A percentile compares a stretch with the other conserved stretches of the same genome.
These are phyloP conservation scores for Brachyptera putata DNA, from an alignment of 2,888 invertebrate species.

Conservation along the genomic window DNA sequence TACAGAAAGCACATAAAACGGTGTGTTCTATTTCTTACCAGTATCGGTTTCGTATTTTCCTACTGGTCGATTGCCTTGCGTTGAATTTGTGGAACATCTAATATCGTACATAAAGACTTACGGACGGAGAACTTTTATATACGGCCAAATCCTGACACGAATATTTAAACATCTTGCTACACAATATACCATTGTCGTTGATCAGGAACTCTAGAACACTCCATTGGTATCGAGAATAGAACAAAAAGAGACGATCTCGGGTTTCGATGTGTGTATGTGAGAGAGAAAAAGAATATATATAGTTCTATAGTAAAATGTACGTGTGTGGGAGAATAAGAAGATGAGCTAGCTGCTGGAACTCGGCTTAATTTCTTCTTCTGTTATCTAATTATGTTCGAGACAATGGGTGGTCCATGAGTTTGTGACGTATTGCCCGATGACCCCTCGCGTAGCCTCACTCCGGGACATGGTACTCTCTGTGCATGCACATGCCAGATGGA, in stretches of 20 bases:
- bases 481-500: not conserved
- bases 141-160: not conserved
- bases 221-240: too few species aligned
- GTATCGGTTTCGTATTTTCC: too few species aligned
- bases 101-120: not conserved
- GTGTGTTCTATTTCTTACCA: too few species aligned
- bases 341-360: not conserved
- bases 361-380: slow-evolving; percentile 17
- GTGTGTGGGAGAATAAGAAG: slow-evolving; percentile 10
- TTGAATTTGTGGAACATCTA: too few species aligned
- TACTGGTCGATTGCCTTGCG: too few species aligned
- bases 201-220: too few species aligned
- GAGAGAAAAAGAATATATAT: too few species aligned
- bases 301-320: not conserved
- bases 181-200: too few species aligned
- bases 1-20: too few species aligned
- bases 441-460: not conserved
- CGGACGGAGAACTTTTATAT: not conserved
- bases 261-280: too few species aligned
- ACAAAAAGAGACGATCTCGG: too few species aligned
- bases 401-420: slow-evolving; percentile 18
- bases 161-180: not conserved
- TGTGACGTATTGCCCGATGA: slow-evolving; percentile 2
- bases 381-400: slow-evolving; percentile 19
- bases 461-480: not conserved